These are phyloP conservation scores for Acyrthosiphon pisum DNA, from an alignment of 1,140 invertebrate genomes.

Conservation along the genomic window DNA sequence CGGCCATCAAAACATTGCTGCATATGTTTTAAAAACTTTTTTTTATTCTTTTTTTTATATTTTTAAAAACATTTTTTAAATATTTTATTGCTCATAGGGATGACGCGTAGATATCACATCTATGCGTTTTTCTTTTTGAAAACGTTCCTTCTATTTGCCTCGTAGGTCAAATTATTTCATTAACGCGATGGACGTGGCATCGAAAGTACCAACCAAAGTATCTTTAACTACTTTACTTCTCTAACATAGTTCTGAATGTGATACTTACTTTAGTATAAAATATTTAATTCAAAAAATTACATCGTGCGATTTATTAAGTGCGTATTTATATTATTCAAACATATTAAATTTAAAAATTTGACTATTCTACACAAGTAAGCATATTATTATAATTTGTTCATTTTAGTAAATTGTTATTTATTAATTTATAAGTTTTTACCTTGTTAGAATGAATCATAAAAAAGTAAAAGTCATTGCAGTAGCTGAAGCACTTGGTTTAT, in stretches of 20 bases:
- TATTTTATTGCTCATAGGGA: neutral
- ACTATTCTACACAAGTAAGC: conserved; percentile 2
- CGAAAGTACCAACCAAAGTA: no score
- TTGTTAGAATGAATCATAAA: neutral
- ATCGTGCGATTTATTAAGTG: neutral
- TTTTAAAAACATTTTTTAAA: no score
- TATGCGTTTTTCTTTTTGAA: neutral
- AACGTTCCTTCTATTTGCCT: neutral
- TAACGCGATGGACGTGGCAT: no score
- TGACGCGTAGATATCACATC: neutral
- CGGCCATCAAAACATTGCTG: no score
- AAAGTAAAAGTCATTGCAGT: neutral
- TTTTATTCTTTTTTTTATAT: no score
- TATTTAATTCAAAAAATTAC: neutral
- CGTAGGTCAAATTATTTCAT: neutral
- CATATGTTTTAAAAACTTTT: no score
- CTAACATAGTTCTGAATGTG: no score
- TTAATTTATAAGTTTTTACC: neutral
- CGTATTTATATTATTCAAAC: neutral
- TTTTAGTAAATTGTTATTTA: neutral
- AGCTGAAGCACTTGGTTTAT: conserved; percentile 2
- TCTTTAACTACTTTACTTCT: no score
- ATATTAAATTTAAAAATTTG: neutral
- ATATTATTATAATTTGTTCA: neutral
- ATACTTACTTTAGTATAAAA: neutral